phyloP scores from a whole-genome alignment of 1,140 invertebrate genomes.

The Bursaphelenchus mucronatus region DNA sequence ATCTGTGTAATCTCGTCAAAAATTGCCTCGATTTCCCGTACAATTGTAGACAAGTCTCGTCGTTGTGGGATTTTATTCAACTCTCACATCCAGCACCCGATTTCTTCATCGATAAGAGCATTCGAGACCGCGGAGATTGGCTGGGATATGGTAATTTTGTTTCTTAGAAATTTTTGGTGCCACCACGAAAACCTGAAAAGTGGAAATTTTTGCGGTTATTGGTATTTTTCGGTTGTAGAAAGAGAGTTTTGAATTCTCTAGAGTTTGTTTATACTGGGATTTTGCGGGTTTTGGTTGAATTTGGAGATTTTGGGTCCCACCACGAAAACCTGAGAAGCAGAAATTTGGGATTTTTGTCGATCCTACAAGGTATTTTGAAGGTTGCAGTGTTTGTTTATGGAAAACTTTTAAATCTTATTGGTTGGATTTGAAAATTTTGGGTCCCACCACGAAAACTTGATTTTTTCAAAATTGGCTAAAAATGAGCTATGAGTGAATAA shows the following conservation, averaged over 20 bases:
- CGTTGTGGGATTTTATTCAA: constrained; percentile 39
- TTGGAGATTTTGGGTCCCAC: not conserved
- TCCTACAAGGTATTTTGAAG: not conserved
- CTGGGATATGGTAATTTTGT: constrained; percentile 29
- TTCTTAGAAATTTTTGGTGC: constrained; percentile 18
- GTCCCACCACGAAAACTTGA: not conserved
- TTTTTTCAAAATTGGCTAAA: too few species aligned
- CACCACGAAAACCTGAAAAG: constrained; percentile 10
- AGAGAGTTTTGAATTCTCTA: not conserved
- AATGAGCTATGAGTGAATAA: too few species aligned
- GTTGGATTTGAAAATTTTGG: not conserved
- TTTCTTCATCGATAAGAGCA: constrained; percentile 30
- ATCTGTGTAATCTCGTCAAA: constrained; percentile 5
- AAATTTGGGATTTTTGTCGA: constrained; percentile 21
- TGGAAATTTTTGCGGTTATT: not conserved
- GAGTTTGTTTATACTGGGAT: not conserved
- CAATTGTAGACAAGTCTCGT: constrained; percentile 12
- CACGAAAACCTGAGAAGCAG: constrained; percentile 14
- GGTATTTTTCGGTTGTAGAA: constrained; percentile 11
- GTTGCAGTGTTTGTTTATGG: not conserved
- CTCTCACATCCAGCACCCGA: constrained; percentile 44
- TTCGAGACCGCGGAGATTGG: constrained; percentile 30
- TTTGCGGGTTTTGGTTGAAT: constrained; percentile 9
- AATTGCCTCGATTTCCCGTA: not conserved
- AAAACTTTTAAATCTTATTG: not conserved